These are phyloP conservation scores for Rhinella marina DNA, from an alignment of 2,797 vertebrate genomes.

Conservation along the genomic window DNA sequence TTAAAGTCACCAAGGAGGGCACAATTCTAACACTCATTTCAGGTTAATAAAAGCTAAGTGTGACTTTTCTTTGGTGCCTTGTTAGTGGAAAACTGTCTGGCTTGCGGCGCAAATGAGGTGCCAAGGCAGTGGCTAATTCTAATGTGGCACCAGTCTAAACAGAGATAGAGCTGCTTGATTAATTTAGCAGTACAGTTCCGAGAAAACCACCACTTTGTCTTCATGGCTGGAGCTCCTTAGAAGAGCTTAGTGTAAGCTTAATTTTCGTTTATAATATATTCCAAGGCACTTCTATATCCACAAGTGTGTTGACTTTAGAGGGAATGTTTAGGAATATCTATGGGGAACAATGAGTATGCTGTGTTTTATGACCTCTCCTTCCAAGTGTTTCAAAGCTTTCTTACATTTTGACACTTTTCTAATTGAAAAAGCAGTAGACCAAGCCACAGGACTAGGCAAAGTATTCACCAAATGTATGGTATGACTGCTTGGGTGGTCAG, in stretches of 20 bases:
- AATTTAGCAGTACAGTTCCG: conserved; percentile 23
- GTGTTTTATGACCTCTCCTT: conserved; percentile 36
- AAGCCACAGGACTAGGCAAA: neutral
- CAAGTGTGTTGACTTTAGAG: conserved; percentile 48
- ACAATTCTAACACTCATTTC: neutral
- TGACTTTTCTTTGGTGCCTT: conserved; percentile 7
- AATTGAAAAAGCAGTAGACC: conserved; percentile 32
- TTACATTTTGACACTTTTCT: conserved; percentile 28
- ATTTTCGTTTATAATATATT: conserved; percentile 42
- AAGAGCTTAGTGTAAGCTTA: conserved; percentile 29
- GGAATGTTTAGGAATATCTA: conserved; percentile 55
- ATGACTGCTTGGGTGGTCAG: conserved; percentile 45
- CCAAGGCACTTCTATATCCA: conserved; percentile 34
- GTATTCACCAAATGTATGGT: neutral
- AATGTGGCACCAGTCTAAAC: conserved; percentile 30
- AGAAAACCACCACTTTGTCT: conserved; percentile 36
- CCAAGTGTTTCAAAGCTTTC: conserved; percentile 35
- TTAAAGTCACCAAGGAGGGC: neutral
- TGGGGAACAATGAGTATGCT: conserved; percentile 48
- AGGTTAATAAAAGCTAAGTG: neutral
- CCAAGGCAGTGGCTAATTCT: neutral
- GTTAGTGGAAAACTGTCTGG: conserved; percentile 35
- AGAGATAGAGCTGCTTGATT: conserved; percentile 31
- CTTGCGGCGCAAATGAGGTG: conserved; percentile 32
- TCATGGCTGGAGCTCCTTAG: conserved; percentile 17